phyloP scores from a whole-genome alignment of 2,888 invertebrate species.

The Hemistola chrysoprasaria region DNA sequence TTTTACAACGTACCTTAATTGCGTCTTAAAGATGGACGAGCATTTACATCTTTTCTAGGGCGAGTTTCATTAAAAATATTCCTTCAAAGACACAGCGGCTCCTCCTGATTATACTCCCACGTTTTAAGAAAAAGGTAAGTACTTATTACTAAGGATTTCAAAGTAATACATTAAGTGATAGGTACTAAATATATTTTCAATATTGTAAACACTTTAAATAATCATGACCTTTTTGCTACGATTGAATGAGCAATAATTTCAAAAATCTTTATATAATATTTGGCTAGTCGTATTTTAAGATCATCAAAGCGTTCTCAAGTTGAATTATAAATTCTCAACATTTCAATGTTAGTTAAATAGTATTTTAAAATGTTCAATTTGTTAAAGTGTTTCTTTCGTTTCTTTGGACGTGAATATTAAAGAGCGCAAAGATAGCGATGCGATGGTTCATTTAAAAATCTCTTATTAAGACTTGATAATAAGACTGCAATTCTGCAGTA shows the following conservation, averaged over 20 bases:
- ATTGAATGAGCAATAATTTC: no score
- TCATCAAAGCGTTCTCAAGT: no score
- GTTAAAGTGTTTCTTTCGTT: no score
- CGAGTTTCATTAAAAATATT: conserved; percentile 66
- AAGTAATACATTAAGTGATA: no score
- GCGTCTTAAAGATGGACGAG: conserved; percentile 59
- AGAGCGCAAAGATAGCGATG: not conserved
- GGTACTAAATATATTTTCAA: no score
- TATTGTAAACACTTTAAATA: no score
- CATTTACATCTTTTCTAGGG: conserved; percentile 63
- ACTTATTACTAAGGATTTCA: not conserved
- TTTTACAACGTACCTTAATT: conserved; percentile 54
- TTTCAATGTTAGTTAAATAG: no score
- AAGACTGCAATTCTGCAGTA: conserved; percentile 19
- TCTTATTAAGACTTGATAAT: conserved; percentile 17
- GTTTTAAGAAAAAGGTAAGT: conserved; percentile 3
- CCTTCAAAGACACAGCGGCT: conserved; percentile 57
- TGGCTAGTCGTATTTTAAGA: no score
- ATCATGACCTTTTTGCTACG: no score
- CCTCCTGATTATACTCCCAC: conserved; percentile 50
- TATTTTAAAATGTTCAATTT: no score
- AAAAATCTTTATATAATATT: no score
- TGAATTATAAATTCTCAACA: no score
- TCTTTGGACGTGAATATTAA: not conserved
- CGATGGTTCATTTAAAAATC: conserved; percentile 19